Conservation (phyloP, 2,797 vertebrate genomes). For the Paedocypris micromegethes region DNA sequence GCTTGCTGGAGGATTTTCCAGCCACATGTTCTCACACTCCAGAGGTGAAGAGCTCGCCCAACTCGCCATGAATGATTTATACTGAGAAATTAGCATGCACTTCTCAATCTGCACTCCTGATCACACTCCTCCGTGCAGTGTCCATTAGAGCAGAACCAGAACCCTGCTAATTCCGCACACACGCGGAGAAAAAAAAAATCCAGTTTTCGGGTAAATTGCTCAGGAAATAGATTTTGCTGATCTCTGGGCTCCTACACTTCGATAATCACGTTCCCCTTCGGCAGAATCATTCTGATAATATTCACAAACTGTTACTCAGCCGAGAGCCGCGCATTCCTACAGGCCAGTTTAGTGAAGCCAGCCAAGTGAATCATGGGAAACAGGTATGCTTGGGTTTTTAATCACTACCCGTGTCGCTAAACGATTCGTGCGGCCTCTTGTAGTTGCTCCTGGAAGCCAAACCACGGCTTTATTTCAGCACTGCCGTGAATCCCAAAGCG, state of each 20-base stretch:
- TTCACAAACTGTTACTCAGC: slow-evolving; percentile 43
- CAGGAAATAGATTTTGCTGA: slow-evolving; percentile 54
- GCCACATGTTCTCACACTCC: slow-evolving; percentile 31
- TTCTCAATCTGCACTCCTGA: slow-evolving; percentile 50
- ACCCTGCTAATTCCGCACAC: slow-evolving; percentile 3
- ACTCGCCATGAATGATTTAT: slow-evolving; percentile 44
- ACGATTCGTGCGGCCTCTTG: neutral
- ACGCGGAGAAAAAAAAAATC: slow-evolving; percentile 25
- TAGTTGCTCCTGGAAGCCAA: no score
- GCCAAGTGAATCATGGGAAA: slow-evolving; percentile 22
- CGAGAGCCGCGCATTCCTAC: slow-evolving; percentile 31
- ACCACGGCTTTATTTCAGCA: no score
- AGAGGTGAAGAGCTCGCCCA: slow-evolving; percentile 39
- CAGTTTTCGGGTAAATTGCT: slow-evolving; percentile 53
- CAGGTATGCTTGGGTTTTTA: slow-evolving; percentile 14
- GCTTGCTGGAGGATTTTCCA: slow-evolving; percentile 28
- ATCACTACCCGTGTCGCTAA: slow-evolving; percentile 22
- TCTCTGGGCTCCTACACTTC: slow-evolving; percentile 42
- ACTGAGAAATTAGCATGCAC: slow-evolving; percentile 55
- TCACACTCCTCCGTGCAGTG: slow-evolving; percentile 27
- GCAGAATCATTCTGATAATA: slow-evolving; percentile 52
- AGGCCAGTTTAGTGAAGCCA: slow-evolving; percentile 13
- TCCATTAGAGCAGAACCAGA: slow-evolving; percentile 52
- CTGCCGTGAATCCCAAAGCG: no score
- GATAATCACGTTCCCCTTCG: slow-evolving; percentile 48